Base-by-base conservation (phyloP, 2,797 vertebrate genomes). In the Furcifer pardalis region DNA sequence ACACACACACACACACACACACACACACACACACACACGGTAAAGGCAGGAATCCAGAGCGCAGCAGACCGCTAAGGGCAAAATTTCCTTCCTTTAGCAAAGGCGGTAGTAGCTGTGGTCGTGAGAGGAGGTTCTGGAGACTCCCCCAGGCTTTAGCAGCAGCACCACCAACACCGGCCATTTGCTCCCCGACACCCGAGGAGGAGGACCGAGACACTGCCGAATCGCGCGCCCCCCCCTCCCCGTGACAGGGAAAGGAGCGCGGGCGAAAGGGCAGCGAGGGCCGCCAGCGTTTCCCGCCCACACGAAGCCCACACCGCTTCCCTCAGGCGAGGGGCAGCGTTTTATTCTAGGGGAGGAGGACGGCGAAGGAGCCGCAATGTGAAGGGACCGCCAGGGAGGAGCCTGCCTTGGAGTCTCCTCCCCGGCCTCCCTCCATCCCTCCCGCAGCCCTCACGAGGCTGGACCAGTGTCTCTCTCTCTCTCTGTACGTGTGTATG, bases 41-140 rank as follows among this genome's bases (percentile, higher is more conserved):
- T 85, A 84, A 77, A 37, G 87, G 92, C 92, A 94, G 90, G 88
- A 84, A 66, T 77, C 19, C 77, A 1, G 30, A 40, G 84, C 7
- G 81, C 78, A 73, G 56, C 65, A 13, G 4, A n/a, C 27, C 30
- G 3, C 23, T 6, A 19, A 37, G 37, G 32, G 85, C 87, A n/a
- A 72, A 7, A 9, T 19, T 37, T 60, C 32, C 76, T 87, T 77
- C 80, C 52, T 21, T 13, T 82, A 40, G 37, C 1, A 30, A 30
- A 62, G 75, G 49, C 85, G 30, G 65, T 84, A 10, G 73, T 35
- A 15, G 73, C 86, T 15, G 68, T 88, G n/a, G n/a, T 83, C 87
- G 87, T 52, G 9, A n/a, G n/a, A n/a, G 76, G 56, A n/a, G n/a
- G n/a, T n/a, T n/a, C n/a, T n/a, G n/a, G n/a, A n/a, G n/a, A n/a